Percentiles rank a stretch among this genome's conserved stretches.
These are phyloP conservation scores for Apodemia duryi DNA, from an alignment of 2,888 invertebrate genomes.

Conservation along the genomic window DNA sequence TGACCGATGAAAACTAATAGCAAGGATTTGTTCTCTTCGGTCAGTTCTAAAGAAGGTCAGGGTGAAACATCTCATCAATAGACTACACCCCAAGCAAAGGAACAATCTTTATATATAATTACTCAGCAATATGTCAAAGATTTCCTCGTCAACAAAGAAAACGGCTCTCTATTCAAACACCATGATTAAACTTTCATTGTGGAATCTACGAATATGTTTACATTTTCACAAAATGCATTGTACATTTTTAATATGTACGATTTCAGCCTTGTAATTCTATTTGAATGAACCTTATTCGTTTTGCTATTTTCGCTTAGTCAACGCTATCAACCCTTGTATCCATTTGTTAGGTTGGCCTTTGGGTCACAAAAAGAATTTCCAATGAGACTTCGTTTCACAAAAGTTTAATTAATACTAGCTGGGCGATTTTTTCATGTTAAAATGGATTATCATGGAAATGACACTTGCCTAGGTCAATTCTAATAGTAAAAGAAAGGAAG, in stretches of 20 bases:
- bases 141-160: background rate
- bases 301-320: constrained; percentile 3
- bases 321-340: background rate
- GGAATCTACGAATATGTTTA: constrained; percentile 2
- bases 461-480: too few relatives aligned
- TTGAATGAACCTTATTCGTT: constrained; percentile 7
- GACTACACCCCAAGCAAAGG: background rate
- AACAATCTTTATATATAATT: background rate
- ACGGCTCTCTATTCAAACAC: constrained; percentile 3
- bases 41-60: background rate
- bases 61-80: background rate
- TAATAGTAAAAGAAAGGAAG: too few relatives aligned
- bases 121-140: background rate
- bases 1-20: background rate
- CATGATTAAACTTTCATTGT: constrained; percentile 12
- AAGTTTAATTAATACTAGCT: background rate
- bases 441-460: too few relatives aligned
- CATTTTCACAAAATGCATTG: constrained; percentile 9
- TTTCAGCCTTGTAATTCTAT: background rate
- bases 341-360: background rate
- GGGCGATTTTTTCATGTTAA: too few relatives aligned
- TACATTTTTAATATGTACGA: constrained; percentile 12
- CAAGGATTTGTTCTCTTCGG: background rate
- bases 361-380: background rate
- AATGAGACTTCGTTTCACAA: background rate